Percentiles rank a stretch among this genome's conserved stretches.
Evolutionary conservation across 2,797 vertebrate species (phyloP).

Genomic region (Sebastes minor): DNA sequence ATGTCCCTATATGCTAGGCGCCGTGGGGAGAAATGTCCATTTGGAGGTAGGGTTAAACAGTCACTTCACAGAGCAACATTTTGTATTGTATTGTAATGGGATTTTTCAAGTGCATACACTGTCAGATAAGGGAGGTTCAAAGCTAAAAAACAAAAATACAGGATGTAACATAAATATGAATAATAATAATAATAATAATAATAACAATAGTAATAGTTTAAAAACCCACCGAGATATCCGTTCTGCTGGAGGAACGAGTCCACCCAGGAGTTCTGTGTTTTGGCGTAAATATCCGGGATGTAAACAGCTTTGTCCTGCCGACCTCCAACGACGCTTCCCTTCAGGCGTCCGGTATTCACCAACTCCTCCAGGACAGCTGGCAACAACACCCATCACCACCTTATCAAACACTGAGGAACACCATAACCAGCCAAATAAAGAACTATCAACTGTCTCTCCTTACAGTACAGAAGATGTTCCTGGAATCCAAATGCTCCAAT

Average conservation of each 20-base stretch:
- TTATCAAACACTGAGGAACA: background rate
- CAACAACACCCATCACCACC: background rate
- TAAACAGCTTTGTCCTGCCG: conserved; percentile 95
- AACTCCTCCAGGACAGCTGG: conserved; percentile 93
- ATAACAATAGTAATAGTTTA: background rate
- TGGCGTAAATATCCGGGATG: conserved; percentile 95
- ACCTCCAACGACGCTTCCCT: conserved; percentile 91
- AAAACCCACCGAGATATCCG: conserved; percentile 87
- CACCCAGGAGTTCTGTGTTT: conserved; percentile 93
- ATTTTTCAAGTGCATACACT: background rate
- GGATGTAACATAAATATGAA: background rate
- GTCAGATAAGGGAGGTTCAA: background rate
- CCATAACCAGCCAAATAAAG: background rate
- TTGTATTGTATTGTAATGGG: background rate
- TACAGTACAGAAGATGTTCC: conserved; percentile 96
- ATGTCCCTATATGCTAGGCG: background rate
- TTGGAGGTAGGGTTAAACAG: background rate
- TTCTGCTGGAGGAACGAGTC: conserved; percentile 97
- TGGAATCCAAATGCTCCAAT: conserved; percentile 92
- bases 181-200: background rate
- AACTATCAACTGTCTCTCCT: conserved; percentile 70
- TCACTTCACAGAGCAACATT: background rate
- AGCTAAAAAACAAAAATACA: background rate
- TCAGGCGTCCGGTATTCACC: conserved; percentile 88
- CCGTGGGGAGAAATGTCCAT: background rate